Percentiles rank a stretch among this genome's conserved stretches.
These are phyloP conservation scores for Geothlypis trichas DNA, from an alignment of 2,113 vertebrate species.

Conservation along the genomic window DNA sequence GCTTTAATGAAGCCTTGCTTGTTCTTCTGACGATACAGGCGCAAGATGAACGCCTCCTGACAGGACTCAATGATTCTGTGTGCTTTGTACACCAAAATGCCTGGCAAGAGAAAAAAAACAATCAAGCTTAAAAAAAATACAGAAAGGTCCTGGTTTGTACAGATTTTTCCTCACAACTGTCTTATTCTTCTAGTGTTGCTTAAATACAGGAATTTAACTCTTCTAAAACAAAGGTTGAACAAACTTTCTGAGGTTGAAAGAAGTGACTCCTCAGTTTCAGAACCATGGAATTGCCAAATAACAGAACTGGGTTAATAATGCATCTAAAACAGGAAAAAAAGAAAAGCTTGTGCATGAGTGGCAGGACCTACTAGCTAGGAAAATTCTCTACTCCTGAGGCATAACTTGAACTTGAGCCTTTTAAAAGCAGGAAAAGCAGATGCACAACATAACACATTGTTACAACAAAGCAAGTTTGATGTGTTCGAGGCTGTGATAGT, in stretches of 20 bases:
- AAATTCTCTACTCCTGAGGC: background rate
- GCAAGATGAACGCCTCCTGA: slow-evolving; percentile 95
- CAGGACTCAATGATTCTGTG: slow-evolving; percentile 92
- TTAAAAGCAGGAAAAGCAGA: background rate
- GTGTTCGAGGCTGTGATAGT: background rate
- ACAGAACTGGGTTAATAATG: background rate
- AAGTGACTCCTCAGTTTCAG: background rate
- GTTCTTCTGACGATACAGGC: slow-evolving; percentile 97
- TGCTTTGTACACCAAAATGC: slow-evolving; percentile 64
- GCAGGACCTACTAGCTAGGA: background rate
- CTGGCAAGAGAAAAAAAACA: slow-evolving; percentile 62
- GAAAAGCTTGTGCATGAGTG: background rate
- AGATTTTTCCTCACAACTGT: background rate
- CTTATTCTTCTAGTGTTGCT: background rate
- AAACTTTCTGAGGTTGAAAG: background rate
- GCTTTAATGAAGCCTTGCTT: slow-evolving; percentile 97
- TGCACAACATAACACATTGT: background rate
- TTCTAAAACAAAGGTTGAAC: background rate
- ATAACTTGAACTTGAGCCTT: background rate
- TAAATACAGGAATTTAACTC: background rate
- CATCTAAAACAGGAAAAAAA: background rate
- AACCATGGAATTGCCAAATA: background rate
- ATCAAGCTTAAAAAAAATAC: background rate
- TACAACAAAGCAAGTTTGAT: background rate
- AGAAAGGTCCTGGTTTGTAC: background rate